Conservation (phyloP, 2,113 vertebrate species). For the Hypanus sabinus region DNA sequence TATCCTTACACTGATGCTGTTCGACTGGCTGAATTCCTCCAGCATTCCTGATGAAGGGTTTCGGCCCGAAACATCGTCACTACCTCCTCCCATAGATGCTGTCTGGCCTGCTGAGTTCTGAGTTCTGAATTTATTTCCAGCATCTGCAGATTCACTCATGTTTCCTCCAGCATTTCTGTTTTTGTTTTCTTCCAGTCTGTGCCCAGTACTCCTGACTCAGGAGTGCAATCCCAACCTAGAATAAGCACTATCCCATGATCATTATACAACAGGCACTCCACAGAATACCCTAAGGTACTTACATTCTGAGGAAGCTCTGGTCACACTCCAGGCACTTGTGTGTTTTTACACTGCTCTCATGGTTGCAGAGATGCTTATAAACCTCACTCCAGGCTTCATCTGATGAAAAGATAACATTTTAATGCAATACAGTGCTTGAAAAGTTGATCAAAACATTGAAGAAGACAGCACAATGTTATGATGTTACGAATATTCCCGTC, state of each 20-base stretch:
- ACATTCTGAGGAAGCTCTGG: slow-evolving; percentile 39
- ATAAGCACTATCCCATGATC: neutral
- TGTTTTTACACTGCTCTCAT: slow-evolving; percentile 37
- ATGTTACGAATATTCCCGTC: neutral
- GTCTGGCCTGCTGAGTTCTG: no score
- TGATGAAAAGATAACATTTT: slow-evolving; percentile 40
- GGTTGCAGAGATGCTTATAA: slow-evolving; percentile 44
- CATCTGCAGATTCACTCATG: no score
- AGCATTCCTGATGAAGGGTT: no score
- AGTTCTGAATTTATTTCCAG: no score
- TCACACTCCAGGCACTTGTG: slow-evolving; percentile 34
- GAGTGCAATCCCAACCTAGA: neutral
- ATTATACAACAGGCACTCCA: no score
- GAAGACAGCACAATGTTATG: neutral
- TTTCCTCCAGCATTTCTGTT: no score
- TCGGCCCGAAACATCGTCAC: no score
- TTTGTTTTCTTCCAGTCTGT: neutral
- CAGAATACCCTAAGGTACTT: neutral
- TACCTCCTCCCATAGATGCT: no score
- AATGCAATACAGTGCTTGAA: neutral
- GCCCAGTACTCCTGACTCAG: neutral
- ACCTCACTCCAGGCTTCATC: slow-evolving; percentile 45
- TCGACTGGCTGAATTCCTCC: no score
- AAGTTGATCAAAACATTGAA: neutral
- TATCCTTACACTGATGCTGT: no score